phyloP scores from a whole-genome alignment of 2,888 invertebrate species.

The Andrena trimmerana region DNA sequence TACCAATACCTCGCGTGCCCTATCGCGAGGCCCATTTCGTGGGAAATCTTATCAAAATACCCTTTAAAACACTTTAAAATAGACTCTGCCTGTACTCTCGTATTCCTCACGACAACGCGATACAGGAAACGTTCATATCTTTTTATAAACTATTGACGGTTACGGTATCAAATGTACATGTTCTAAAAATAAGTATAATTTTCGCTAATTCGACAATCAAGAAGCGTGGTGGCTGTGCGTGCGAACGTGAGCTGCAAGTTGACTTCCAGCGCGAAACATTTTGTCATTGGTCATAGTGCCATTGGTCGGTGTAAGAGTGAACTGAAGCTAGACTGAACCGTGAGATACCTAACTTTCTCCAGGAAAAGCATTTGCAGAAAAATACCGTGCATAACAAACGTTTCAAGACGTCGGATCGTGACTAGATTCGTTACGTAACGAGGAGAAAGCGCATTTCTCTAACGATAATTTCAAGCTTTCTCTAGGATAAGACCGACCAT shows the following conservation, averaged over 20 bases:
- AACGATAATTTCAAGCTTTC: slow-evolving; percentile 43
- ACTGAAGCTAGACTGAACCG: not conserved
- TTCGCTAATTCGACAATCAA: slow-evolving; percentile 23
- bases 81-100: not conserved
- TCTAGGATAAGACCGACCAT: slow-evolving; percentile 17
- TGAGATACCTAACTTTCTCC: slow-evolving; percentile 58
- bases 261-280: not conserved
- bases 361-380: slow-evolving; percentile 54
- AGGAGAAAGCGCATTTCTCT: slow-evolving; percentile 62
- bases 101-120: not conserved
- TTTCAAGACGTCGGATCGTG: slow-evolving; percentile 34
- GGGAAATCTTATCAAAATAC: slow-evolving; percentile 3
- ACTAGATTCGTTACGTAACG: slow-evolving; percentile 54
- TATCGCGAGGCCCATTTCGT: not conserved
- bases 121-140: slow-evolving; percentile 8
- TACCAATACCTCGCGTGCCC: too few species aligned
- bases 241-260: slow-evolving; percentile 40
- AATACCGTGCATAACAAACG: slow-evolving; percentile 49
- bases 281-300: too few species aligned
- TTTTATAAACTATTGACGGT: not conserved
- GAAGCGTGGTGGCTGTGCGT: slow-evolving; percentile 10
- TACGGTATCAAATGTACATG: not conserved
- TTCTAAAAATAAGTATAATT: slow-evolving; percentile 34
- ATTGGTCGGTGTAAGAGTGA: not conserved
- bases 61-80: not conserved